Conservation (phyloP, 2,888 invertebrate species). For the Pardosa pseudoannulata region DNA sequence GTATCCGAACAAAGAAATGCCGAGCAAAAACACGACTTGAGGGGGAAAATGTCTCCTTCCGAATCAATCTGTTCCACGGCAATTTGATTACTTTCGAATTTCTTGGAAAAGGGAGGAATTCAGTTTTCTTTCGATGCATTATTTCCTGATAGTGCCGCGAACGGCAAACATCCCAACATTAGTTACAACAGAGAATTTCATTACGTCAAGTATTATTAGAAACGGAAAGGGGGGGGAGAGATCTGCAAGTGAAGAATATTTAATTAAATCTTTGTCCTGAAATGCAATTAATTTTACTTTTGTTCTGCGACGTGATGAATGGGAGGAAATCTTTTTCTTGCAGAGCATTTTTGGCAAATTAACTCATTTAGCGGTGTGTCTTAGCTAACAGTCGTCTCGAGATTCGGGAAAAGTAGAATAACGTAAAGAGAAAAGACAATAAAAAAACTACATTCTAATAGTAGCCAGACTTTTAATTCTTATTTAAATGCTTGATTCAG, state of each 20-base stretch:
- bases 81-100: conserved; percentile 20
- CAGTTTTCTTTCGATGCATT: background rate
- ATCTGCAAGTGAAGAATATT: conserved; percentile 28
- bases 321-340: too few species aligned
- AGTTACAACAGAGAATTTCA: background rate
- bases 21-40: background rate
- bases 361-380: too few species aligned
- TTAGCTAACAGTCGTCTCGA: too few species aligned
- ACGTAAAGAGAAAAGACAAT: too few species aligned
- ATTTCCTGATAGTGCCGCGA: background rate
- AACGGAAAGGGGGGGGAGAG: background rate
- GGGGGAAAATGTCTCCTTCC: background rate
- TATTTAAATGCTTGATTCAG: too few species aligned
- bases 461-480: too few species aligned
- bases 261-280: conserved; percentile 36
- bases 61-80: background rate
- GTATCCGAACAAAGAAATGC: background rate
- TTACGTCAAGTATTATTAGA: conserved; percentile 9
- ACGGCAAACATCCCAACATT: background rate
- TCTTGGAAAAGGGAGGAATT: background rate
- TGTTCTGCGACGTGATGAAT: too few species aligned
- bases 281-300: conserved; percentile 30
- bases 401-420: too few species aligned
- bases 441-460: too few species aligned
- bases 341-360: too few species aligned